Evolutionary conservation across 2,888 invertebrate species (phyloP), one percentile per base, ranked within the genome.

Genomic region (Maniola hyperantus): DNA sequence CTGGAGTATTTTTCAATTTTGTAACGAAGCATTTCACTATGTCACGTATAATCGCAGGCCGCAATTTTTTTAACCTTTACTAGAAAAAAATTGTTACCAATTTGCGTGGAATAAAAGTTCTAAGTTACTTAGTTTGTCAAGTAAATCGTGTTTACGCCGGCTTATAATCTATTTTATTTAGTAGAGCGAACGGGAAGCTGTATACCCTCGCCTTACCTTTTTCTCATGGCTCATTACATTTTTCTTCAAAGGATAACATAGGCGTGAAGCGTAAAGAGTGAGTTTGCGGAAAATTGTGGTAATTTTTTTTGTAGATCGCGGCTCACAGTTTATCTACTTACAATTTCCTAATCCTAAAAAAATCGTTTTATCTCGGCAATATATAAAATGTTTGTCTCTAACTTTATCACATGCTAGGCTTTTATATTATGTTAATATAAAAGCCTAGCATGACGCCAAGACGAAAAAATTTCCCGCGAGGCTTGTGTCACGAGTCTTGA

Each of bases 191-290:
- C 15, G 59, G 58, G 20, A 59, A 50, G 46, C 44, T 33, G 64
- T 34, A 64, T 57, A 60, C 51, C 54, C 66, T 71, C 36, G 53
- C 79, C 73, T 77, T 80, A 78, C 79, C 79, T 81, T 83, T 80
- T 79, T 77, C 66, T 62, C 74, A 84, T 76, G 80, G 82, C 78
- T 85, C 85, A 88, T 85, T 87, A 82, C 74, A 74, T 83, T 84
- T 83, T 88, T 86, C 85, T 85, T 87, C 84, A 84, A 85, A 85
- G 83, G 85, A 79, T 83, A 84, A 87, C 78, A 81, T 75, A 79
- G 76, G 83, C 86, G 81, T 82, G 76, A 77, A 77, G 82, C 85
- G 84, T 87, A 75, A 87, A 86, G 42, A 42, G 77, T 64, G 66
- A 65, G 51, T 67, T 68, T 58, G 54, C 63, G 57, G 51, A 59